Evolutionary conservation across 2,113 vertebrate species (phyloP).

Genomic region (Oreotrochilus melanogaster): DNA sequence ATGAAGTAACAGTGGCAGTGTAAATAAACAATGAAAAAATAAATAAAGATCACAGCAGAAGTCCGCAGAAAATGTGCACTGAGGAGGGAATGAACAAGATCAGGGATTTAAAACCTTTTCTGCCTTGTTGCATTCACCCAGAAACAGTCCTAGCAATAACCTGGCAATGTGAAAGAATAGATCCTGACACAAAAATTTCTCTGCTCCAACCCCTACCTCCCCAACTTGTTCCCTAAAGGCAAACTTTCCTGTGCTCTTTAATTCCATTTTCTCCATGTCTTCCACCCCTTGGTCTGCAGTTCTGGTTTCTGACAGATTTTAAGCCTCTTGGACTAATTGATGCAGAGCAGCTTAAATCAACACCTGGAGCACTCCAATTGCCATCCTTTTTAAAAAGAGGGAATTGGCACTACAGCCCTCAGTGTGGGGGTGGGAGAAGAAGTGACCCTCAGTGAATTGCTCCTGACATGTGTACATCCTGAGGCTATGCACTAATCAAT

Average conservation of each 20-base stretch:
- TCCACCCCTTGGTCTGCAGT: not conserved
- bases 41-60: slow-evolving; percentile 32
- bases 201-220: not conserved
- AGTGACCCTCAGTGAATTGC: slow-evolving; percentile 13
- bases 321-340: not conserved
- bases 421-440: not conserved
- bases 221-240: not conserved
- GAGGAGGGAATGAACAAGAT: not conserved
- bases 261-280: not conserved
- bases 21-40: slow-evolving; percentile 68
- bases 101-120: not conserved
- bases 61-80: not conserved
- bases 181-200: not conserved
- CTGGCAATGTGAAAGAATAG: not conserved
- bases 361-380: not conserved
- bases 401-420: not conserved
- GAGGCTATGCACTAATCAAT: slow-evolving; percentile 28
- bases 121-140: not conserved
- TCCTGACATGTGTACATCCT: not conserved
- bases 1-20: slow-evolving; percentile 47
- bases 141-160: not conserved
- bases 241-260: not conserved
- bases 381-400: not conserved
- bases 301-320: not conserved
- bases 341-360: not conserved